Base-by-base conservation (phyloP, 2,888 invertebrate species). In the Lamproptera curius region DNA sequence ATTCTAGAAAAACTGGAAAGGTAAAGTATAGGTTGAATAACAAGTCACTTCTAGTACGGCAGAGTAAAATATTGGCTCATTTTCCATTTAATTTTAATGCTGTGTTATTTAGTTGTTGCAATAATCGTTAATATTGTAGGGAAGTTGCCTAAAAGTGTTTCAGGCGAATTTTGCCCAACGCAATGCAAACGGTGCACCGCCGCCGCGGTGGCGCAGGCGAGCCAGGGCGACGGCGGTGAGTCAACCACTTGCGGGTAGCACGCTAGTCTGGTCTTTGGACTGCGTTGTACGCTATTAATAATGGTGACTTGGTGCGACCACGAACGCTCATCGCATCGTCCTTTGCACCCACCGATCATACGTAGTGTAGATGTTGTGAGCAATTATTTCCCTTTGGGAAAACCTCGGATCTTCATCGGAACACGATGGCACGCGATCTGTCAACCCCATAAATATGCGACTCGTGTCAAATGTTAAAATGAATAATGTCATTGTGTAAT, bases 141-240 rank as follows among this genome's bases (percentile, higher is more conserved):
- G 65, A 73, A 72, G 63, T 61, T 68, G 54, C 59, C 66, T 56
- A 57, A 65, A 67, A 70, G 70, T 73, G 70, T 78, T 69, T 61
- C 74, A 70, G 76, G 70, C 56, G 70, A 67, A 52, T 65, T 70
- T 64, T 81, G 78, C 58, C 59, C 61, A 46, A 65, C 63, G 47
- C 70, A 73, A 67, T 86, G 86, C 75, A 85, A 76, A 67, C 71
- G 81, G 56, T 87, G 87, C 64, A 74, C 73, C 33, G 77, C 77
- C 42, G 76, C 77, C 35, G 78, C 79, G 34, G 66, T 87, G 51
- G 76, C 74, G 43, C 73, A 71, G 56, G 80, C 80, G 50, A 72
- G 63, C 59, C 68, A 65, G 55, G 70, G 78, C 62, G 68, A 68
- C 65, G 61, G 67, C 60, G 86, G 87, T 87, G 84, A 86, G 87